phyloP scores from a whole-genome alignment of 1,140 invertebrate species.

The Conus ventricosus region DNA sequence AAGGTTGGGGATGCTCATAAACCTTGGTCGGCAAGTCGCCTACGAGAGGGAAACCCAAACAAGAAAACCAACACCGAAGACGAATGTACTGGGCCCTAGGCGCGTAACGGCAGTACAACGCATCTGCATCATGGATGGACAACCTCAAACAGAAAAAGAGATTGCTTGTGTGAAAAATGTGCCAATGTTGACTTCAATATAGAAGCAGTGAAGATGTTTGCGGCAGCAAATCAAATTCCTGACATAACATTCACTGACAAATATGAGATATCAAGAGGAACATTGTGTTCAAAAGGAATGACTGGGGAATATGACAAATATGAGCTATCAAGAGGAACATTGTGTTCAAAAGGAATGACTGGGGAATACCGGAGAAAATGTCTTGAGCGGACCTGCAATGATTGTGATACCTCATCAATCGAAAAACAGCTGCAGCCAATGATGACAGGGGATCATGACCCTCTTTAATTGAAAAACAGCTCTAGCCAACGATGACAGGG shows the following conservation, averaged over 20 bases:
- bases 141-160: not conserved
- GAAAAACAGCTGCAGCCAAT: not conserved
- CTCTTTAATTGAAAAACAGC: too few relatives aligned
- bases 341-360: not conserved
- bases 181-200: not conserved
- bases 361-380: not conserved
- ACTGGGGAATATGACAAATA: not conserved
- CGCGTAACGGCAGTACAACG: too few relatives aligned
- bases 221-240: not conserved
- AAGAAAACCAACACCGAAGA: too few relatives aligned
- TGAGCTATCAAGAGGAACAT: not conserved
- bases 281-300: not conserved
- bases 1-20: too few relatives aligned
- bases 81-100: too few relatives aligned
- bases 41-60: too few relatives aligned
- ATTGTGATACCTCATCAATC: not conserved
- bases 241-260: not conserved
- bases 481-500: too few relatives aligned
- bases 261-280: not conserved
- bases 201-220: not conserved
- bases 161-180: not conserved
- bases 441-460: not conserved
- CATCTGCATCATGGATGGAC: too few relatives aligned
- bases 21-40: too few relatives aligned
- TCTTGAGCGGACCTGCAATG: not conserved